Conservation (phyloP, 2,797 vertebrate species). For the Philypnodon macrostomus region DNA sequence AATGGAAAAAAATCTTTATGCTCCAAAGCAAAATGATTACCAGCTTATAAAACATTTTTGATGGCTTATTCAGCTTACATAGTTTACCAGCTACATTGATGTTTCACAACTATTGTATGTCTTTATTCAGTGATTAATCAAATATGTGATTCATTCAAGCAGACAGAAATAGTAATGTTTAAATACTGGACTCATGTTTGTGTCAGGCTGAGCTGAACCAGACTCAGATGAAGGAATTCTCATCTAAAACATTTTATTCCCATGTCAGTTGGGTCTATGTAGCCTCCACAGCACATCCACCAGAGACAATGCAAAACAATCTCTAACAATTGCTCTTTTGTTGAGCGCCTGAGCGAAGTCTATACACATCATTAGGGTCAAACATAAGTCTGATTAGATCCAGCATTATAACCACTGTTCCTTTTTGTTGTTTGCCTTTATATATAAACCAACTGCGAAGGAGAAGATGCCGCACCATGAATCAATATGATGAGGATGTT, state of each 20-base stretch:
- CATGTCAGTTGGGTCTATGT: constrained; percentile 1
- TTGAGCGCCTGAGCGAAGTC: constrained; percentile 1
- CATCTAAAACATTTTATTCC: constrained; percentile 15
- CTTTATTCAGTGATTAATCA: no score
- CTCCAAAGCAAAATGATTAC: neutral
- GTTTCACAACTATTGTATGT: no score
- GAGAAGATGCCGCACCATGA: constrained; percentile 1
- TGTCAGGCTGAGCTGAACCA: constrained; percentile 7
- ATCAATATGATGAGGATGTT: constrained; percentile 37
- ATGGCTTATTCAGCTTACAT: no score
- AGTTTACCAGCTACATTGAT: no score
- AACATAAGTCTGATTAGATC: constrained; percentile 14
- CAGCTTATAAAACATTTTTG: neutral
- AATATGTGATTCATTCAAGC: neutral
- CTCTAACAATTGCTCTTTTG: neutral
- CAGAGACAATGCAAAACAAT: neutral
- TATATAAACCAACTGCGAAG: constrained; percentile 9
- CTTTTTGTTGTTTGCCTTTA: constrained; percentile 1
- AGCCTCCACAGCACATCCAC: constrained; percentile 4
- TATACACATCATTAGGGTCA: constrained; percentile 2
- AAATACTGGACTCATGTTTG: neutral
- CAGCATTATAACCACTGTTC: constrained; percentile 10
- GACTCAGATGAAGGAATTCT: neutral
- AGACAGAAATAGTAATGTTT: constrained; percentile 2
- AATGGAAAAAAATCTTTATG: neutral